Percentiles rank a stretch among this genome's conserved stretches.
Conservation (phyloP, 2,113 vertebrate genomes). For the Chauna torquata region DNA sequence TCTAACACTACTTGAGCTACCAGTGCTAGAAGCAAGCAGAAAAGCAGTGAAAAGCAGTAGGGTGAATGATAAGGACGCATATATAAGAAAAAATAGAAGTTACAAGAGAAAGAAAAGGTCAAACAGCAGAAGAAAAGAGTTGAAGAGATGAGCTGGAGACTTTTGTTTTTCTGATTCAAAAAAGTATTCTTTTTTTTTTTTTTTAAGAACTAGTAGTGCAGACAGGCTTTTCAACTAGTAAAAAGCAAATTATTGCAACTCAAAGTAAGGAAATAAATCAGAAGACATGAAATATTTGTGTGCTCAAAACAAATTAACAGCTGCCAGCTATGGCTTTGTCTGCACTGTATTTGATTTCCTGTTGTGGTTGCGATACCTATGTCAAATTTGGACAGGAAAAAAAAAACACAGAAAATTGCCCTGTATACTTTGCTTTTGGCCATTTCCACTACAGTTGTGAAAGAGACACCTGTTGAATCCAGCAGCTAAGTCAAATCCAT, state of each 20-base stretch:
- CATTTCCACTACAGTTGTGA: background rate
- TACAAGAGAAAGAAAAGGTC: slow-evolving; percentile 13
- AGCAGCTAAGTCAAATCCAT: background rate
- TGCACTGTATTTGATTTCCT: background rate
- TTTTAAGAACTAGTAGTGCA: background rate
- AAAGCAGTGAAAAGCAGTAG: background rate
- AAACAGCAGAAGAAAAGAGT: background rate
- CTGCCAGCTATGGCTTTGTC: background rate
- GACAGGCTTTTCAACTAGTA: background rate
- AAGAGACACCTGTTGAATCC: background rate
- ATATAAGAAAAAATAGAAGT: background rate
- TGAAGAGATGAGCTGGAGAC: background rate
- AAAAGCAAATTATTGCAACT: background rate
- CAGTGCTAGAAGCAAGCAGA: slow-evolving; percentile 25
- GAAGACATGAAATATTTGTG: background rate
- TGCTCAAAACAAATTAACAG: background rate
- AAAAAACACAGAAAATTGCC: background rate
- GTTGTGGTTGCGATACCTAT: background rate
- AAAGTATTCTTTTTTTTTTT: background rate
- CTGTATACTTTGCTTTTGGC: background rate
- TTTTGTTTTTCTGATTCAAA: background rate
- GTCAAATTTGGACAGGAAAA: background rate
- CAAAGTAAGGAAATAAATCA: background rate
- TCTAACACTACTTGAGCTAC: slow-evolving; percentile 5
- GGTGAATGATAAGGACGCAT: background rate